These are phyloP conservation scores for Dicentrarchus labrax DNA, from an alignment of 2,113 vertebrate genomes.

Conservation along the genomic window DNA sequence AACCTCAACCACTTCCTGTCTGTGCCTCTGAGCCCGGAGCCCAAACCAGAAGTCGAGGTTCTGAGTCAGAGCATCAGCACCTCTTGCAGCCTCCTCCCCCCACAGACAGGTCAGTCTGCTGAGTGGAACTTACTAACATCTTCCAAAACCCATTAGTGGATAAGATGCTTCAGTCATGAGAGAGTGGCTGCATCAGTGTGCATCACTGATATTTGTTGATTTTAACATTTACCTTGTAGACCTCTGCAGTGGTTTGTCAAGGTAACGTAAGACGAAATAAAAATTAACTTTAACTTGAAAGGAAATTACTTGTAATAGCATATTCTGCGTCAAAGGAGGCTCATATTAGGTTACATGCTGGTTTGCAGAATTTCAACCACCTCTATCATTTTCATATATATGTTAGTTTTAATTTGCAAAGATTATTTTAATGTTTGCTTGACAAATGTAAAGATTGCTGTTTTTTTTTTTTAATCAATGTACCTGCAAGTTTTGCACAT, in stretches of 20 bases:
- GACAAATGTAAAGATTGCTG: background rate
- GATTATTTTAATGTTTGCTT: background rate
- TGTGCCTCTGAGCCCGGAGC: constrained; percentile 85
- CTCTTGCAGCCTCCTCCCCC: constrained; percentile 77
- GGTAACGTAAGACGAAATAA: too few species aligned
- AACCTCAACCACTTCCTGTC: constrained; percentile 93
- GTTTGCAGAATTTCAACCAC: background rate
- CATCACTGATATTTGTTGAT: background rate
- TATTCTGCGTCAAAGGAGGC: background rate
- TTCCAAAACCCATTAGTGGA: constrained; percentile 29
- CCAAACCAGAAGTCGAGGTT: constrained; percentile 73
- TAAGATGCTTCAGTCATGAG: constrained; percentile 9
- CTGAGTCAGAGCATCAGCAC: constrained; percentile 79
- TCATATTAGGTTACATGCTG: background rate
- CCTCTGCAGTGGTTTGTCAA: background rate
- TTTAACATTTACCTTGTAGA: background rate
- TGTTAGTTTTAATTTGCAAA: background rate
- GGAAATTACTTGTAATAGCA: background rate
- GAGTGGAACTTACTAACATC: background rate
- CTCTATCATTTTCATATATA: background rate
- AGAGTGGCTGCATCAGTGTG: background rate
- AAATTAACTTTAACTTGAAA: background rate
- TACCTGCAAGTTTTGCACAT: background rate
- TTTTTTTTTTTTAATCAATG: background rate
- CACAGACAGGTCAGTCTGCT: constrained; percentile 71